A percentile compares a stretch with the other conserved stretches of the same genome.
Evolutionary conservation across 2,888 invertebrate genomes (phyloP).

Genomic region (Bembecia ichneumoniformis): DNA sequence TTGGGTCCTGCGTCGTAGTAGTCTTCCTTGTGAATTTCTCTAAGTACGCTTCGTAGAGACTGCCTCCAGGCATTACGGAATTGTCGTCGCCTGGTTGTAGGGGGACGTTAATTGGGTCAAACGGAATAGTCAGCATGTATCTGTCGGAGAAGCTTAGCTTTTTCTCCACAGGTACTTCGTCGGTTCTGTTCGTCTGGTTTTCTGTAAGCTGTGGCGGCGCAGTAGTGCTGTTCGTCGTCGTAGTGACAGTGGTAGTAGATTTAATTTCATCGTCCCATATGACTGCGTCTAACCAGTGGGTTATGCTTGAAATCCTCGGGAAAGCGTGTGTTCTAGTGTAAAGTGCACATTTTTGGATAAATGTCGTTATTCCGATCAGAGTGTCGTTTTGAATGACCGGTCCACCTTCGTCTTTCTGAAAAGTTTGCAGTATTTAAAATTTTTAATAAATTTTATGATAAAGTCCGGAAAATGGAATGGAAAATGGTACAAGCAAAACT

Average conservation of each 20-base stretch:
- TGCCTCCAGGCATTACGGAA: conserved; percentile 53
- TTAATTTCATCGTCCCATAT: conserved; percentile 56
- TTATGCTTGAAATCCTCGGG: conserved; percentile 46
- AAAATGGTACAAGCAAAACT: no score
- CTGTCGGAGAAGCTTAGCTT: conserved; percentile 16
- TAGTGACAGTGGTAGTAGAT: conserved; percentile 23
- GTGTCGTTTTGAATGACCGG: conserved; percentile 59
- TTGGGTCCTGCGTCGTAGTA: conserved; percentile 31
- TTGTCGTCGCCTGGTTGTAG: conserved; percentile 55
- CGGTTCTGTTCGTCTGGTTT: conserved; percentile 7
- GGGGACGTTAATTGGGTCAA: conserved; percentile 52
- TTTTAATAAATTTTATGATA: background rate
- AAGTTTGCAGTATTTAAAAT: conserved; percentile 10
- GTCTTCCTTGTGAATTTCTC: conserved; percentile 39
- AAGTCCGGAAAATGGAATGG: no score
- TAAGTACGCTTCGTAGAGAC: conserved; percentile 57
- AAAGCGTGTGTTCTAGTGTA: conserved; percentile 57
- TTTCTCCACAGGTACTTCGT: conserved; percentile 20
- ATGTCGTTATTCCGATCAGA: conserved; percentile 43
- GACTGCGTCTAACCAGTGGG: conserved; percentile 48
- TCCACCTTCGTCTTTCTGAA: conserved; percentile 59
- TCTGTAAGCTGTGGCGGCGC: conserved; percentile 20
- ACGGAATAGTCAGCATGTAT: conserved; percentile 49
- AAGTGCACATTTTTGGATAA: conserved; percentile 48
- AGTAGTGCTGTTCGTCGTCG: conserved; percentile 5